These are phyloP conservation scores for Junonia oenone DNA, from an alignment of 2,888 invertebrate species.

Conservation along the genomic window DNA sequence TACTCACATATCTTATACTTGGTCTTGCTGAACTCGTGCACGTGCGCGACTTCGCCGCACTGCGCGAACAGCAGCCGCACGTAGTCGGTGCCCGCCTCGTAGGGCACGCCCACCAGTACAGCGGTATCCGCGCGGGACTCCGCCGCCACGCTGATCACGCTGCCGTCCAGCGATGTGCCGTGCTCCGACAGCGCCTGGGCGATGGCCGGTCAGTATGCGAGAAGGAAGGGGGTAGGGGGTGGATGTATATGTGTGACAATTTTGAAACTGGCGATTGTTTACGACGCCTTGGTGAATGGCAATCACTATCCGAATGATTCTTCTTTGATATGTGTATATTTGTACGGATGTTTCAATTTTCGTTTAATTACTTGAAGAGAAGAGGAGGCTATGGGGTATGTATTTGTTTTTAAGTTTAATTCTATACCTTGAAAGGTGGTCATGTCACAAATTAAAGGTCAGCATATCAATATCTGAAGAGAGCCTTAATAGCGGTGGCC, in stretches of 20 bases:
- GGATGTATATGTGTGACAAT: not conserved
- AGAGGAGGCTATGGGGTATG: no score
- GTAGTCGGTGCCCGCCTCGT: constrained; percentile 69
- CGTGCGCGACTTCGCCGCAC: constrained; percentile 70
- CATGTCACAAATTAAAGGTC: no score
- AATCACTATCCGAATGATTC: no score
- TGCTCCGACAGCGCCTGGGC: constrained; percentile 64
- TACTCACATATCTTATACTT: constrained; percentile 73
- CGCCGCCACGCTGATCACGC: constrained; percentile 55
- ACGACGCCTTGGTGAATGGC: no score
- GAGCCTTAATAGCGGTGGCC: no score
- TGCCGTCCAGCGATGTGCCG: constrained; percentile 59
- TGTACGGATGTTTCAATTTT: no score
- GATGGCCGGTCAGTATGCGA: not conserved
- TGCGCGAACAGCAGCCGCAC: constrained; percentile 64
- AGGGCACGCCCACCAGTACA: constrained; percentile 72
- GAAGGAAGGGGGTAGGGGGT: not conserved
- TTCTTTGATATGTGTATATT: no score
- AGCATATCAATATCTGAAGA: no score
- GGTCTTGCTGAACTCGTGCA: constrained; percentile 77
- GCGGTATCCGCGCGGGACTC: constrained; percentile 72
- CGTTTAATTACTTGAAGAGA: no score
- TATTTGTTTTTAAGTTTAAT: no score
- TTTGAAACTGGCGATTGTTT: no score
- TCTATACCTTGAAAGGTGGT: no score